phyloP scores from a whole-genome alignment of 2,888 invertebrate species.

The Galerucella nymphaeae region DNA sequence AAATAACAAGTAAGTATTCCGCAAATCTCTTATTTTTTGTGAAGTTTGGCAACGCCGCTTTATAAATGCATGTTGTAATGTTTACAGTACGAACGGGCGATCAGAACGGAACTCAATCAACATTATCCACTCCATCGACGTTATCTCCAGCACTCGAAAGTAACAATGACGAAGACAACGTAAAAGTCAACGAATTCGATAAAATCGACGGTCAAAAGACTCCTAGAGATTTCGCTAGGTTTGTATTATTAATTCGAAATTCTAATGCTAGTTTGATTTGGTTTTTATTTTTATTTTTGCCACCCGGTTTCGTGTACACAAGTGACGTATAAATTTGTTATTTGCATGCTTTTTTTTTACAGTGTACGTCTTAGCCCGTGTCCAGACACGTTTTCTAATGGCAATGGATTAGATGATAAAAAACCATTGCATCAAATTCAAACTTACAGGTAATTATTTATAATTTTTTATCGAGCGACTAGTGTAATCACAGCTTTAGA shows the following conservation, averaged over 20 bases:
- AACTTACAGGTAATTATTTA: conserved; percentile 76
- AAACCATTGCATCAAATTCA: conserved; percentile 77
- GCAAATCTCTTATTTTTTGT: no score
- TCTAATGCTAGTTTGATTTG: neutral
- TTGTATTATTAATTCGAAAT: conserved; percentile 12
- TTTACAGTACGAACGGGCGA: conserved; percentile 56
- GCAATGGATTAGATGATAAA: conserved; percentile 74
- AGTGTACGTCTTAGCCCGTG: conserved; percentile 70
- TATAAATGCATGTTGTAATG: no score
- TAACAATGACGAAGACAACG: conserved; percentile 57
- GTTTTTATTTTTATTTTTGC: conserved; percentile 9
- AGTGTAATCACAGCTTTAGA: no score
- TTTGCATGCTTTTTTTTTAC: conserved; percentile 50
- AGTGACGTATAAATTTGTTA: conserved; percentile 29
- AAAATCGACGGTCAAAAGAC: conserved; percentile 55
- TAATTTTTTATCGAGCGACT: neutral
- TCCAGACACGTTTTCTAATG: conserved; percentile 70
- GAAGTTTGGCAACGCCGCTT: no score
- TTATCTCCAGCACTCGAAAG: conserved; percentile 68
- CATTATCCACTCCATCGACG: conserved; percentile 70
- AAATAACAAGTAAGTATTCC: conserved; percentile 68
- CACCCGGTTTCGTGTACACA: conserved; percentile 11
- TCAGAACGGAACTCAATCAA: conserved; percentile 58
- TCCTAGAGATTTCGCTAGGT: conserved; percentile 46
- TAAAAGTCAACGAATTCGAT: conserved; percentile 55